phyloP scores from a whole-genome alignment of 2,888 invertebrate species.

The Caenorhabditis macrosperma region DNA sequence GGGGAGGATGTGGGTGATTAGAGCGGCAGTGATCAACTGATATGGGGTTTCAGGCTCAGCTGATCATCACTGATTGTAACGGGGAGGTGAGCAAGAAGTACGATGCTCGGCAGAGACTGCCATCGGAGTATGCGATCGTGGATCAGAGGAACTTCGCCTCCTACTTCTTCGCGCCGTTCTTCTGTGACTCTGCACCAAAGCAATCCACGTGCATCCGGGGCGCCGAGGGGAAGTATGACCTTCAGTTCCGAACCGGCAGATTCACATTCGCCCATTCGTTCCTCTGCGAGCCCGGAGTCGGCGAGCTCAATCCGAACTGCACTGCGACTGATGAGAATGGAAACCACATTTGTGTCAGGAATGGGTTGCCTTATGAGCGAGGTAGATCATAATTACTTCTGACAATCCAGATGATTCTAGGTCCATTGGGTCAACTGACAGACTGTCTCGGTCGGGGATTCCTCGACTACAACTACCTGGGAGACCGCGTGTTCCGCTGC shows the following conservation, averaged over 20 bases:
- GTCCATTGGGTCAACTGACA: not conserved
- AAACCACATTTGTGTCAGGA: not conserved
- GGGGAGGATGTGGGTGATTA: not conserved
- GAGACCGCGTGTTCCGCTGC: not conserved
- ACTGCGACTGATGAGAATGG: not conserved
- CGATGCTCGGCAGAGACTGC: not conserved
- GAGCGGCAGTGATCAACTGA: too few relatives aligned
- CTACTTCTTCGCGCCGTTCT: not conserved
- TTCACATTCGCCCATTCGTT: not conserved
- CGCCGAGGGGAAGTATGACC: not conserved
- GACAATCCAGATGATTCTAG: too few relatives aligned
- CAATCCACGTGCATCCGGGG: not conserved
- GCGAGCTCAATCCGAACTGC: not conserved
- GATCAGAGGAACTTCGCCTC: not conserved
- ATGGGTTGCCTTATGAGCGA: not conserved
- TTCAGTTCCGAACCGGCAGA: not conserved
- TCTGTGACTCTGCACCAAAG: not conserved
- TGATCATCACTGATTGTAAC: constrained; percentile 5
- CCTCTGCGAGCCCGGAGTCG: not conserved
- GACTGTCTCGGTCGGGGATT: not conserved
- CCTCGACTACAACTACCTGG: not conserved
- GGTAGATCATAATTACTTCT: too few relatives aligned
- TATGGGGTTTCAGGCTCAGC: not conserved
- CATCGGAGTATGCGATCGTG: not conserved
- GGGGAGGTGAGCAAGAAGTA: constrained; percentile 1